Evolutionary conservation across 2,888 invertebrate species (phyloP), one percentile per base, ranked within the genome.

Genomic region (Acrobasis repandana): DNA sequence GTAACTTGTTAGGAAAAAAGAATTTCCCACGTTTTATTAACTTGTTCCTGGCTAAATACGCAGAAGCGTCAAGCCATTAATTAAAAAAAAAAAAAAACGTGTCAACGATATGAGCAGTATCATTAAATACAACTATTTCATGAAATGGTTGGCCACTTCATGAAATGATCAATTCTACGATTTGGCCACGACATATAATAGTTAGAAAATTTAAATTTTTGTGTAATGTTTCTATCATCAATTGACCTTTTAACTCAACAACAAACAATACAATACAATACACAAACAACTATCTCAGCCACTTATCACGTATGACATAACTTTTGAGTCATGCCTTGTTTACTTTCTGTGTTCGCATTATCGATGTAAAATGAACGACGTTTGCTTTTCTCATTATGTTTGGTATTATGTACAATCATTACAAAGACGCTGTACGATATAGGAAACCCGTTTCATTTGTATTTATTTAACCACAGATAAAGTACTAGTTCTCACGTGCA

Each of bases 281-380:
- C 16, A 57, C 36, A 10, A n/a, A 34, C 36, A 46, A 14, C 34
- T 20, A 46, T 58, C 11, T 33, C 48, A 4, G 16, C 28, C 28
- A 34, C 60, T 52, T 52, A 60, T 61, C 49, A 20, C 9, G 3
- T 18, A 52, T 34, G 50, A 43, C 47, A 52, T 48, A 48, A 34
- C 36, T 57, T 47, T 38, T 46, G 58, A 63, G 56, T 63, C 63
- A 61, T 50, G 61, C 16, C 47, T 16, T 47, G 34, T 48, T 34
- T 58, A 18, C 34, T 58, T 50, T 36, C 49, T 11, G 36, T 50
- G 49, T 48, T 49, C n/a, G 36, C 36, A 20, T 58, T 50, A 50
- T 38, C 16, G 33, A 48, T 33, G 52, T n/a, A 43, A 50, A 59
- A 43, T 51, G 38, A 36, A 33, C 50, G 20, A 50, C 14, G 52